These are phyloP conservation scores for Xiphorhynchus erythropygius DNA, from an alignment of 2,797 vertebrate genomes.

Conservation along the genomic window DNA sequence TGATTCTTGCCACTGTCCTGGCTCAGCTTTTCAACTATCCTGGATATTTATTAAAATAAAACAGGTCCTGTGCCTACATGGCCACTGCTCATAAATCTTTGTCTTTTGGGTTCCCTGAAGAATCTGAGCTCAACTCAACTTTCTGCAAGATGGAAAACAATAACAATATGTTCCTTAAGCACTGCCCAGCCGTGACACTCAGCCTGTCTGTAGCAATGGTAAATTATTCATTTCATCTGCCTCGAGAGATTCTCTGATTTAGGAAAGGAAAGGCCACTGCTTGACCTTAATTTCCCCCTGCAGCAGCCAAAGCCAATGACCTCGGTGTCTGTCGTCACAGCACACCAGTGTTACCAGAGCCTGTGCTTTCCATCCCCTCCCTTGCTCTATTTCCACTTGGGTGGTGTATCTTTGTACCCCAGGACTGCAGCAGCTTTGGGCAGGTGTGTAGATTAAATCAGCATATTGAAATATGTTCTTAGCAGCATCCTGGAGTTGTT, in stretches of 20 bases:
- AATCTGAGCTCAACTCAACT: neutral
- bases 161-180: neutral
- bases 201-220: neutral
- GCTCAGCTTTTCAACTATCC: neutral
- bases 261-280: neutral
- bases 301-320: neutral
- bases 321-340: neutral
- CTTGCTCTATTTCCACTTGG: neutral
- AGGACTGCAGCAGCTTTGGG: neutral
- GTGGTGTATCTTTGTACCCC: neutral
- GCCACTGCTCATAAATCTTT: neutral
- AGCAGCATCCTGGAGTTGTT: neutral
- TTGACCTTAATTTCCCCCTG: neutral
- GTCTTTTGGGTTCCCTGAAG: neutral
- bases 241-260: neutral
- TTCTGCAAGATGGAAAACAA: neutral
- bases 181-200: neutral
- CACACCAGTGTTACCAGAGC: neutral
- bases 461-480: constrained; percentile 64
- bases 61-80: neutral
- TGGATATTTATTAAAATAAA: neutral
- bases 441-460: constrained; percentile 63
- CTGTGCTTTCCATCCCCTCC: neutral
- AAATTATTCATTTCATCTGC: constrained; percentile 37
- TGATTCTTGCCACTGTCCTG: neutral